Conservation (phyloP, 2,113 vertebrate species). For the Alosa alosa region DNA sequence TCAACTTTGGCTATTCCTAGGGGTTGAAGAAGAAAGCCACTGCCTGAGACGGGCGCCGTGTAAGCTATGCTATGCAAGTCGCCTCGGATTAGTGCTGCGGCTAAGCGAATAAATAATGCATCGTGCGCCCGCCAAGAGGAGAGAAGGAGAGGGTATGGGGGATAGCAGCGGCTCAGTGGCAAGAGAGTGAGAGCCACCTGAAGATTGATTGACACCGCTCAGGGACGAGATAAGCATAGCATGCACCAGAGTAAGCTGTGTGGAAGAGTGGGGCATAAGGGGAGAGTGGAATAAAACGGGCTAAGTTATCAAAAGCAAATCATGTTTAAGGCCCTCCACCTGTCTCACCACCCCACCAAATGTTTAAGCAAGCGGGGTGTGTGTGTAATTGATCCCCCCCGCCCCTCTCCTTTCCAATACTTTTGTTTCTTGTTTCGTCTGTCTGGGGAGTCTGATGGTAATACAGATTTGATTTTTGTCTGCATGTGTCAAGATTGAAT, state of each 20-base stretch:
- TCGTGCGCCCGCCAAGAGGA: neutral
- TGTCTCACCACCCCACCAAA: neutral
- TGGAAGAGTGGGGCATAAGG: neutral
- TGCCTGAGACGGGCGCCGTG: neutral
- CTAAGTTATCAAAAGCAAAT: constrained; percentile 13
- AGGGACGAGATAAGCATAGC: neutral
- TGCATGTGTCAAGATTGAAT: neutral
- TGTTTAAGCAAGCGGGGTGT: neutral
- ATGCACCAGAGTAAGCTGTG: neutral
- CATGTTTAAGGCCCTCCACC: neutral
- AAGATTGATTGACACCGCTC: constrained; percentile 23
- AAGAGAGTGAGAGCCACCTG: neutral
- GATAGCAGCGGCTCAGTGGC: neutral
- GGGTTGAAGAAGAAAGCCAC: neutral
- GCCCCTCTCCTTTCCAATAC: neutral
- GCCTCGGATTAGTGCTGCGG: constrained; percentile 42
- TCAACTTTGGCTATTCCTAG: neutral
- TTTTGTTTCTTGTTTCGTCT: constrained; percentile 18
- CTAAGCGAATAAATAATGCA: constrained; percentile 36
- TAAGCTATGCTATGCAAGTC: constrained; percentile 37
- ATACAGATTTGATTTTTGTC: neutral
- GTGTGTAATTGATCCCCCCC: constrained; percentile 6
- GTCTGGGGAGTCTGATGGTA: neutral
- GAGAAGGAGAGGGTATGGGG: neutral
- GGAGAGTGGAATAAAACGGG: neutral